Conservation (phyloP, 1,140 invertebrate species). For the Ips nitidus region DNA sequence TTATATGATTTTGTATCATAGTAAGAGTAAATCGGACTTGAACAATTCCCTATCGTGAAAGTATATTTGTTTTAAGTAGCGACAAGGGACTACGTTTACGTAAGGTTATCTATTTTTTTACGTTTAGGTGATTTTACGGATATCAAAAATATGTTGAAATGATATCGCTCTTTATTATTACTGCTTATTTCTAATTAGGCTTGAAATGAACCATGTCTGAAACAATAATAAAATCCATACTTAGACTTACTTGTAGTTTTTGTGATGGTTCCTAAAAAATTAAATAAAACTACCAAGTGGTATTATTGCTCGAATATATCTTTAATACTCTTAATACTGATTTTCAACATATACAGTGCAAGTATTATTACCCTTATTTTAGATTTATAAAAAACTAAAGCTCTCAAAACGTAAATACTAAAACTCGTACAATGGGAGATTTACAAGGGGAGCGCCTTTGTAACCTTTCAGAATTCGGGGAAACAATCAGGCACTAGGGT, state of each 20-base stretch:
- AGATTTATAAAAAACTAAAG: constrained; percentile 46
- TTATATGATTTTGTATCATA: too few relatives aligned
- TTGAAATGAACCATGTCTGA: constrained; percentile 27
- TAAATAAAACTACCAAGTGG: neutral
- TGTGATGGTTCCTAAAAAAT: neutral
- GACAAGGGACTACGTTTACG: constrained; percentile 12
- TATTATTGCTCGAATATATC: constrained; percentile 33
- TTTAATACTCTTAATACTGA: constrained; percentile 47
- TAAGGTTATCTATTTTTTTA: constrained; percentile 38
- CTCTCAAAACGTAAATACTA: constrained; percentile 44
- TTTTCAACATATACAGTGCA: constrained; percentile 48
- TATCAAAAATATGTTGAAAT: constrained; percentile 41
- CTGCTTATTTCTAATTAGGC: constrained; percentile 35
- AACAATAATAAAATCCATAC: constrained; percentile 18
- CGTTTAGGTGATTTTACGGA: constrained; percentile 35
- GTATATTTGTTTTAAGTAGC: constrained; percentile 29
- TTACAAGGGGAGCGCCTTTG: constrained; percentile 20
- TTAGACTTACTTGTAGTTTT: constrained; percentile 14
- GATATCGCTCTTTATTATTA: constrained; percentile 35
- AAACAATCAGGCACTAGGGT: too few relatives aligned
- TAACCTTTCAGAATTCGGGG: neutral
- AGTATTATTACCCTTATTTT: constrained; percentile 30
- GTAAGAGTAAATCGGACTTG: neutral
- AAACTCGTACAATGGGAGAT: constrained; percentile 38
- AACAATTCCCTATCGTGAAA: constrained; percentile 17